Percentiles rank a stretch among this genome's conserved stretches.
phyloP scores from a whole-genome alignment of 2,797 vertebrate genomes.

The Muraenolepis orangiensis region DNA sequence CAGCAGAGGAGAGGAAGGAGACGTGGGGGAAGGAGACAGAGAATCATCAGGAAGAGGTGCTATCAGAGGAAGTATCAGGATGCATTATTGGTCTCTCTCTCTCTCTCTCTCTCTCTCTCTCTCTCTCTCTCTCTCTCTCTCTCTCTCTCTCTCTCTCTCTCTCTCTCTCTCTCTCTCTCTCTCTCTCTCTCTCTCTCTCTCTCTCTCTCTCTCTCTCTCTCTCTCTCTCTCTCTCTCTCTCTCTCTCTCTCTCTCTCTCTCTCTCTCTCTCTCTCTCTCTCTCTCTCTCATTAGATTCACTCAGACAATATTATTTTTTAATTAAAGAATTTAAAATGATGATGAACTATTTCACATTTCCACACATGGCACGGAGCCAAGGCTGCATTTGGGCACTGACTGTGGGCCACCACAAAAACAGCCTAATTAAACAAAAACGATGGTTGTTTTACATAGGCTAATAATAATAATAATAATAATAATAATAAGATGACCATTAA shows the following conservation, averaged over 20 bases:
- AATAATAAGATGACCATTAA: constrained; percentile 13
- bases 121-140: neutral
- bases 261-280: neutral
- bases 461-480: neutral
- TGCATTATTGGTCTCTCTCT: neutral
- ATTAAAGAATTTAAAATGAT: neutral
- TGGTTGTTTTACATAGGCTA: neutral
- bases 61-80: neutral
- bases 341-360: neutral
- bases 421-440: neutral
- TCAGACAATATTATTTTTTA: neutral
- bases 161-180: too few relatives aligned
- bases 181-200: too few relatives aligned
- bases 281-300: neutral
- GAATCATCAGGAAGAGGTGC: constrained; percentile 10
- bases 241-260: neutral
- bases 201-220: too few relatives aligned
- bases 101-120: neutral
- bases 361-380: neutral
- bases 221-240: too few relatives aligned
- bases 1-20: neutral
- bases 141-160: too few relatives aligned
- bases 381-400: neutral
- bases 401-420: neutral
- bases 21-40: neutral